Evolutionary conservation across 2,797 vertebrate genomes (phyloP).

Genomic region (Hemitrygon akajei): DNA sequence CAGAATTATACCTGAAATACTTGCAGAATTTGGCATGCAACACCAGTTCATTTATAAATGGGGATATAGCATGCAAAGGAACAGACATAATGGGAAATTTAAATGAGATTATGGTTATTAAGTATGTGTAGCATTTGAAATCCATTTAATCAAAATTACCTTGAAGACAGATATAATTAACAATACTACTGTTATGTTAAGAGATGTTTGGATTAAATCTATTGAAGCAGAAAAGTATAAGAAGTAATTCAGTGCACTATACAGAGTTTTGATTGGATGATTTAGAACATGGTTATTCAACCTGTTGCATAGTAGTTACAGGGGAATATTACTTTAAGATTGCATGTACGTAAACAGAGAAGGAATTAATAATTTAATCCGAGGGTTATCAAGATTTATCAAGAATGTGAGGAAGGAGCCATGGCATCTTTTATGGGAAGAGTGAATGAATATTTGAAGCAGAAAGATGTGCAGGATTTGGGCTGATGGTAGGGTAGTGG

Average conservation of each 20-base stretch:
- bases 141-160: not conserved
- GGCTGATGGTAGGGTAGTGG: too few species aligned
- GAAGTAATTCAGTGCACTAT: not conserved
- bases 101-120: not conserved
- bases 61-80: not conserved
- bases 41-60: not conserved
- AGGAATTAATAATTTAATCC: not conserved
- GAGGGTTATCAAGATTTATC: too few species aligned
- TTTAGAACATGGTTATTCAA: not conserved
- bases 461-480: too few species aligned
- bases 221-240: not conserved
- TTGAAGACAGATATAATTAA: not conserved
- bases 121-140: not conserved
- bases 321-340: not conserved
- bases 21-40: not conserved
- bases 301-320: not conserved
- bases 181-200: not conserved
- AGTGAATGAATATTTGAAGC: too few species aligned
- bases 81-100: not conserved
- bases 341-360: not conserved
- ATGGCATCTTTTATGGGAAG: too few species aligned
- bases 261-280: not conserved
- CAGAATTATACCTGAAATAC: too few species aligned
- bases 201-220: not conserved
- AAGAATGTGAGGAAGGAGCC: too few species aligned